Conservation (phyloP, 2,113 vertebrate genomes). For the Dicrurus megarhynchus region DNA sequence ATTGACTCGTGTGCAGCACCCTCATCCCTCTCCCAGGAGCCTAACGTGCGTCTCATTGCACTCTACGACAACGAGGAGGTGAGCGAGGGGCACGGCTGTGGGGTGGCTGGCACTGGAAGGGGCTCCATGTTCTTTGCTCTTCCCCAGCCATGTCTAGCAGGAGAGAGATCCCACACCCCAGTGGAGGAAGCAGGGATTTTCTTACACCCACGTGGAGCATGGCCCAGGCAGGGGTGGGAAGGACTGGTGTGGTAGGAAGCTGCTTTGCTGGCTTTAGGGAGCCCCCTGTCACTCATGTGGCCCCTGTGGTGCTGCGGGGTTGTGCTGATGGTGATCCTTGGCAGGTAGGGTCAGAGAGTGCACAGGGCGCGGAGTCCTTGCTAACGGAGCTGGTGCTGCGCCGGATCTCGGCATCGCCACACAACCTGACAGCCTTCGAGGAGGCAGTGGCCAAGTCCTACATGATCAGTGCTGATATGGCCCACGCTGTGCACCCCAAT, state of each 20-base stretch:
- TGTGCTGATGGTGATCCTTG: neutral
- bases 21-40: slow-evolving; percentile 80
- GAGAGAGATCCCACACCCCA: neutral
- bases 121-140: neutral
- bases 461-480: slow-evolving; percentile 98
- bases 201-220: neutral
- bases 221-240: neutral
- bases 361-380: slow-evolving; percentile 90
- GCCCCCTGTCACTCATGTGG: neutral
- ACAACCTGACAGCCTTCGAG: slow-evolving; percentile 88
- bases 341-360: slow-evolving; percentile 94
- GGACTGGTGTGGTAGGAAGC: neutral
- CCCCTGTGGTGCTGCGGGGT: accelerated
- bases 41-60: slow-evolving; percentile 87
- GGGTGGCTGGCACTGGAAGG: neutral
- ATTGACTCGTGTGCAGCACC: slow-evolving; percentile 78
- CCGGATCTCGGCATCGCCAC: slow-evolving; percentile 79
- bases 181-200: neutral
- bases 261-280: neutral
- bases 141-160: neutral
- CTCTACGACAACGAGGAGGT: slow-evolving; percentile 98
- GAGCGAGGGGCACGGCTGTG: neutral
- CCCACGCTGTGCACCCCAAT: slow-evolving; percentile 94
- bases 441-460: slow-evolving; percentile 90
- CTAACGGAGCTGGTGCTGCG: slow-evolving; percentile 91